Base-by-base conservation (phyloP, 1,140 invertebrate species). In the Tetraneura akinire region DNA sequence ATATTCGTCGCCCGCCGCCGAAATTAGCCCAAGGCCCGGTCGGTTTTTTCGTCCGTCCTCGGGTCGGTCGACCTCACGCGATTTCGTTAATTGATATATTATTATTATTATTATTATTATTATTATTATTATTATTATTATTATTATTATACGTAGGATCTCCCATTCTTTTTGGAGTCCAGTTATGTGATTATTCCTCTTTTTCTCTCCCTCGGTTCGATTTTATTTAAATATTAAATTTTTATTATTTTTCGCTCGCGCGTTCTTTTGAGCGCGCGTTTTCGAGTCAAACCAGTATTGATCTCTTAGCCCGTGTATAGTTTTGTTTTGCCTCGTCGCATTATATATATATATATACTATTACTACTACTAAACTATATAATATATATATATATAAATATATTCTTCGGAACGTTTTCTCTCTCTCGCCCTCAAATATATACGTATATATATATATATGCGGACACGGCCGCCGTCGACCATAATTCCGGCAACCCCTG, bases 401-500 rank as follows among this genome's bases (percentile, higher is more conserved):
- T 42, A 29, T 37, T 78, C 74, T 47, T 78, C 37, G 55, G 26
- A 37, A 71, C 42, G 21, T 71, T 70, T 23, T 76, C 49, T n/a
- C 71, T 21, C 47, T 29, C 51, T 14, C 51, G n/a, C 51, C 47
- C 64, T 53, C 70, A 18, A n/a, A n/a, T 49, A n/a, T 37, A 37
- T 37, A 8, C 32, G n/a, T 37, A 8, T 37, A 37, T 37, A 37
- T 37, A 37, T 37, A 37, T 37, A 37, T 37, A 37, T 8, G 32
- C 3, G 8, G 3, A 37, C 32, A 57, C 74, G 74, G 37, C 55
- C 37, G 55, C 73, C 53, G 73, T 32, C 74, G 55, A 78, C 55
- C 53, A 78, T 78, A 78, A 78, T 78, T 78, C 74, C 74, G 74
- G 74, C 74, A 62, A 45, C 53, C 74, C 74, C 74, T 78, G n/a